These are phyloP conservation scores for Mus spicilegus DNA, from an alignment of 2,113 vertebrate species.

Conservation along the genomic window DNA sequence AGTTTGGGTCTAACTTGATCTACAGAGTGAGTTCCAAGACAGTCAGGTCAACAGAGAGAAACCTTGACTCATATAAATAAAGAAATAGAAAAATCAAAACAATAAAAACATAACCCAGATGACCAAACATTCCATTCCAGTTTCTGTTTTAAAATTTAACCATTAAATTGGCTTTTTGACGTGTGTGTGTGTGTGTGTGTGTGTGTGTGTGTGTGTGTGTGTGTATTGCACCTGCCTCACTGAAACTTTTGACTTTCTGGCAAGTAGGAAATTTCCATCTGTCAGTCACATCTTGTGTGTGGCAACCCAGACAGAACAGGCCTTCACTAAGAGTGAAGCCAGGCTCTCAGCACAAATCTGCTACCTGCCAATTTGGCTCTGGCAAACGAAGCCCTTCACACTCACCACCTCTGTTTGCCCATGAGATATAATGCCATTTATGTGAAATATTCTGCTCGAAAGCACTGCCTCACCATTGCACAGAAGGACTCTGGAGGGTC, in stretches of 20 bases:
- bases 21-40: neutral
- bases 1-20: neutral
- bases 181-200: too few relatives aligned
- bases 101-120: neutral
- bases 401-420: neutral
- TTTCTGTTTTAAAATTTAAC: neutral
- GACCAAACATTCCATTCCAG: neutral
- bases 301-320: neutral
- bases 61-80: neutral
- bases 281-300: neutral
- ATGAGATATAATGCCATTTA: neutral
- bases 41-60: neutral
- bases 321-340: neutral
- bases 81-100: neutral
- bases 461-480: conserved; percentile 94
- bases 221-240: neutral
- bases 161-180: neutral
- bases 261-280: neutral
- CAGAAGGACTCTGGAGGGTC: conserved; percentile 98
- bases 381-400: neutral
- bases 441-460: neutral
- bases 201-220: too few relatives aligned
- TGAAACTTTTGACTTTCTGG: neutral
- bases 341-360: neutral
- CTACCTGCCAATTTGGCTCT: neutral